Conservation (phyloP, 2,888 invertebrate genomes). For the Cheilosia scutellata region DNA sequence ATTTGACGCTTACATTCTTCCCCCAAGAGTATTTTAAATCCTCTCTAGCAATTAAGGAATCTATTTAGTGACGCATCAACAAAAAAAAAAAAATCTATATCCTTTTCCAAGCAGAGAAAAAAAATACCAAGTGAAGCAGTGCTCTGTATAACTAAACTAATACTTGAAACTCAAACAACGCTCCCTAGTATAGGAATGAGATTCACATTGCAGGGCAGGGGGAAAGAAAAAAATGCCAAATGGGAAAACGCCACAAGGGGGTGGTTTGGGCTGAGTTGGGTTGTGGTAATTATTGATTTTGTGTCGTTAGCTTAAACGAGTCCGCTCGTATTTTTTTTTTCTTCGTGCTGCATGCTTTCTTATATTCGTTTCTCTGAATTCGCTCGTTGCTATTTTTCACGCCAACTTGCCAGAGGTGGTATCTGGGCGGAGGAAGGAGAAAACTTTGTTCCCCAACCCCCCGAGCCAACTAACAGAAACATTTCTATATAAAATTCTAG, state of each 20-base stretch:
- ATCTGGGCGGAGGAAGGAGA: conserved; percentile 29
- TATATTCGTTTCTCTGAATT: conserved; percentile 66
- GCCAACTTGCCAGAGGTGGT: conserved; percentile 62
- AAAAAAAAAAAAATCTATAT: conserved; percentile 53
- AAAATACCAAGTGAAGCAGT: conserved; percentile 29
- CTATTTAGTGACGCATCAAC: conserved; percentile 71
- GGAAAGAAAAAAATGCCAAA: conserved; percentile 48
- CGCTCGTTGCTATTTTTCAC: conserved; percentile 75
- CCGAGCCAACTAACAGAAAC: conserved; percentile 70
- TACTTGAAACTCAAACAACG: conserved; percentile 75
- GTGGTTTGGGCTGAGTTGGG: conserved; percentile 64
- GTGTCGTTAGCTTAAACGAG: conserved; percentile 77
- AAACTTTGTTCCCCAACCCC: conserved; percentile 24
- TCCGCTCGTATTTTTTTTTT: conserved; percentile 50
- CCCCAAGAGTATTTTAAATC: conserved; percentile 59
- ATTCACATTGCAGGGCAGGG: conserved; percentile 66
- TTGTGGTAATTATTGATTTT: conserved; percentile 80
- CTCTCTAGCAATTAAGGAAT: conserved; percentile 74
- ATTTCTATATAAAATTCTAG: conserved; percentile 73
- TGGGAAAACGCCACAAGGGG: conserved; percentile 24
- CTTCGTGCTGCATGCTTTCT: conserved; percentile 49
- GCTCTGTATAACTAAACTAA: conserved; percentile 73
- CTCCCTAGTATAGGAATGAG: conserved; percentile 71
- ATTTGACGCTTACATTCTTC: conserved; percentile 52
- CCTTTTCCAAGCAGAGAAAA: conserved; percentile 27